Evolutionary conservation across 1,140 invertebrate genomes (phyloP).

Genomic region (Drosophila baimaii): DNA sequence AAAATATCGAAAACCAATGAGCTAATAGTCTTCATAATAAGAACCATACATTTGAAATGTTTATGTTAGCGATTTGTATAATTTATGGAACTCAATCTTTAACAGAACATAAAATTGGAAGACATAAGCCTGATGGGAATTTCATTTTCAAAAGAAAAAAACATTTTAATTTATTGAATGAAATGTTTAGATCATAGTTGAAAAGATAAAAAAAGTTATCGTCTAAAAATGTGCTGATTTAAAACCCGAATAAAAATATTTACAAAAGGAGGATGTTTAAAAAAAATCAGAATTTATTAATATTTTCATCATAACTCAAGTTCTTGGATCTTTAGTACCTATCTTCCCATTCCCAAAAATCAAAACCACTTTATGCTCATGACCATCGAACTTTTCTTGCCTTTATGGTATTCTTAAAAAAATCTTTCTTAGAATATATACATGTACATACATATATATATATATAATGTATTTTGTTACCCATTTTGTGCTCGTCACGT

Average conservation of each 20-base stretch:
- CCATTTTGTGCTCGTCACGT: constrained; percentile 10
- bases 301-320: too few species aligned
- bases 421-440: not conserved
- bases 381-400: not conserved
- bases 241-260: too few species aligned
- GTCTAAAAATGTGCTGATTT: too few species aligned
- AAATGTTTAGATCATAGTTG: not conserved
- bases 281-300: too few species aligned
- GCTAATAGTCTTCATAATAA: constrained; percentile 3
- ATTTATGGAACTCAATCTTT: constrained; percentile 8
- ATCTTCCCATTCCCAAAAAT: not conserved
- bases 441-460: too few species aligned
- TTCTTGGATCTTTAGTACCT: not conserved
- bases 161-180: not conserved
- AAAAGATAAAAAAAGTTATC: too few species aligned
- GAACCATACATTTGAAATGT: not conserved
- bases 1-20: constrained; percentile 3
- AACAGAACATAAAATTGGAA: constrained; percentile 2
- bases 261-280: too few species aligned
- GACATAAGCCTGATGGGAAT: constrained; percentile 2
- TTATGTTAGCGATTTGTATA: constrained; percentile 6
- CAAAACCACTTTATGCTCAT: constrained; percentile 3
- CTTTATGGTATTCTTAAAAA: not conserved
- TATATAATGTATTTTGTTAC: not conserved
- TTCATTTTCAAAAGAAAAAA: not conserved